phyloP scores from a whole-genome alignment of 2,888 invertebrate species.

The Cosmia pyralina region DNA sequence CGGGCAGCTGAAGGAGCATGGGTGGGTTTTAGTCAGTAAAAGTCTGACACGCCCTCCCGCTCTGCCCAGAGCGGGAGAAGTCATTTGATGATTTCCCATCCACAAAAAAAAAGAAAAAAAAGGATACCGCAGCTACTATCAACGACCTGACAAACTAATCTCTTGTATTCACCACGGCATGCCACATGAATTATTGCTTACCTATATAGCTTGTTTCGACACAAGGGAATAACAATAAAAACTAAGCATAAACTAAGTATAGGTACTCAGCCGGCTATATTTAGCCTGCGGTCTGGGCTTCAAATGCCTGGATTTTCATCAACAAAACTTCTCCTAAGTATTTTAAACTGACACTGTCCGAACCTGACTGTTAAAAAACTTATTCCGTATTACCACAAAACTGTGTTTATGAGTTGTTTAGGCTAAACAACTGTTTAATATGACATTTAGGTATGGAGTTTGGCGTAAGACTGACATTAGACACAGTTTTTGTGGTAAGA shows the following conservation, averaged over 20 bases:
- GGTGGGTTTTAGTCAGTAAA: no score
- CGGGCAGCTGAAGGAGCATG: no score
- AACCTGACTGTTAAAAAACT: neutral
- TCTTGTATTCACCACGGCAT: slow-evolving; percentile 2
- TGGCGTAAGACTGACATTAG: no score
- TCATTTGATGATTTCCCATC: no score
- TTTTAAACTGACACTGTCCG: neutral
- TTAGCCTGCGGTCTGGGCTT: neutral
- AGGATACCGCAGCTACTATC: neutral
- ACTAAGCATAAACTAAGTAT: slow-evolving; percentile 2
- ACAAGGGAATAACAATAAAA: neutral
- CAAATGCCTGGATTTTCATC: neutral
- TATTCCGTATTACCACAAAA: no score
- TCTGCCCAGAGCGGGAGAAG: no score
- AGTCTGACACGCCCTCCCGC: no score
- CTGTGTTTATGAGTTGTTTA: no score
- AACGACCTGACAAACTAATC: neutral
- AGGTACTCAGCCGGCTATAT: neutral
- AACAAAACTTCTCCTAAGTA: slow-evolving; percentile 14
- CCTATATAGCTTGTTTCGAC: neutral
- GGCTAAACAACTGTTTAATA: no score
- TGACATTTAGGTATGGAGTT: no score
- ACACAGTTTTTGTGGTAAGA: neutral
- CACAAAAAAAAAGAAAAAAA: no score
- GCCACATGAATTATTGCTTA: slow-evolving; percentile 10